These are phyloP conservation scores for Pampus argenteus DNA, from an alignment of 2,797 vertebrate genomes.

Conservation along the genomic window DNA sequence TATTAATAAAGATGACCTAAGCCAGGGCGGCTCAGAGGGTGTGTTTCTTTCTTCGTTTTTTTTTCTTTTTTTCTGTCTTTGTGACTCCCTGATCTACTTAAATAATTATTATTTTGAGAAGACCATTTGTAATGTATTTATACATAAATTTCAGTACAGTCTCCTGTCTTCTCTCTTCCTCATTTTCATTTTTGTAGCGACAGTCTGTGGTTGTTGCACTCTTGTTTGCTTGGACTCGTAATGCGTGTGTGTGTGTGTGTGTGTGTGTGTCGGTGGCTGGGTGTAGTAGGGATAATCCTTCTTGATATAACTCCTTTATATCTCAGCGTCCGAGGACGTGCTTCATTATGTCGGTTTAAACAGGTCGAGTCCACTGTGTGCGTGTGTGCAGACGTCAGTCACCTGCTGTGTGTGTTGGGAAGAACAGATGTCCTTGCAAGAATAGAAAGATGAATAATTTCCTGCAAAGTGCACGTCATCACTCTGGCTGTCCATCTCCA, in stretches of 20 bases:
- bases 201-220: slow-evolving; percentile 25
- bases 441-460: slow-evolving; percentile 51
- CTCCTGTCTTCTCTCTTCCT: slow-evolving; percentile 17
- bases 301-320: slow-evolving; percentile 70
- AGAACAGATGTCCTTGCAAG: slow-evolving; percentile 56
- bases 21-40: slow-evolving; percentile 44
- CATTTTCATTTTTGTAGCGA: slow-evolving; percentile 19
- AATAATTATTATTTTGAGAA: slow-evolving; percentile 49
- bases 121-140: slow-evolving; percentile 16
- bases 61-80: slow-evolving; percentile 24
- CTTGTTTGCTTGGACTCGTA: slow-evolving; percentile 30
- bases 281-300: slow-evolving; percentile 69
- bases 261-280: slow-evolving; percentile 21
- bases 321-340: slow-evolving; percentile 67
- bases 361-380: slow-evolving; percentile 52
- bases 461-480: slow-evolving; percentile 15
- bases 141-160: slow-evolving; percentile 5
- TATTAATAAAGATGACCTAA: slow-evolving; percentile 89
- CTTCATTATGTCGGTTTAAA: slow-evolving; percentile 64
- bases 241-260: slow-evolving; percentile 19
- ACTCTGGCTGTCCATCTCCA: neutral
- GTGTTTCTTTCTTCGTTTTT: neutral
- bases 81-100: slow-evolving; percentile 21
- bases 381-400: slow-evolving; percentile 50
- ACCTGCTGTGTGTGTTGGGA: slow-evolving; percentile 45